Evolutionary conservation across 1,140 invertebrate genomes (phyloP), one percentile per base, ranked within the genome.

Genomic region (Brachionus plicatilis): DNA sequence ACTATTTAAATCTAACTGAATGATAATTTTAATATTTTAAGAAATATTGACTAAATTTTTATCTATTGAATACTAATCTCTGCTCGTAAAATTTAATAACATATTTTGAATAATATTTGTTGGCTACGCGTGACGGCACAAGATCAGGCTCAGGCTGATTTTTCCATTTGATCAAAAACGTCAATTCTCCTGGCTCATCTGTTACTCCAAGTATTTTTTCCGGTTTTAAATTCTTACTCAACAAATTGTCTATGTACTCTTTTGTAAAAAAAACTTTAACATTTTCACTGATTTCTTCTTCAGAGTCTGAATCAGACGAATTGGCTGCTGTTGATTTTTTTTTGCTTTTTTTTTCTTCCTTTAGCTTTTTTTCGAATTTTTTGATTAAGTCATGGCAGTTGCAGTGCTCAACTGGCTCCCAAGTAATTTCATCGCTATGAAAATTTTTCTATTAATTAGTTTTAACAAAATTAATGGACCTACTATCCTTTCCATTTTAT

Each of bases 81-180:
- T 97, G 95, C 88, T 98, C 96, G 87, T 98, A 98, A 88, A 98
- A 98, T 87, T 94, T 93, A 68, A 98, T 98, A 0, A 98, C 96
- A 72, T 97, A 93, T 89, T 97, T 95, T 5, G 96, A 96, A 88
- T 95, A 98, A 83, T 93, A 93, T 0, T 94, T 91, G 89, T 98
- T 98, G 0, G 96, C 96, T 87, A 95, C 92, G 86, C 94, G 93
- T 0, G 96, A 94, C 9, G 95, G 94, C 2, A 98, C 96, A 43
- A 98, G 89, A 88, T 98, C 96, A 0, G 96, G 96, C 88, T 98
- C 96, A 88, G 97, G 95, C 9, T 94, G 95, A 76, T 95, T 95
- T 89, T 96, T 95, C 95, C 96, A 98, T 89, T 98, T 98, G 93
- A 98, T 96, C 0, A 98, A 91, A 88, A 98, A 97, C 94, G 97